Base-by-base conservation (phyloP, 2,888 invertebrate species). In the Cheilosia scutellata region DNA sequence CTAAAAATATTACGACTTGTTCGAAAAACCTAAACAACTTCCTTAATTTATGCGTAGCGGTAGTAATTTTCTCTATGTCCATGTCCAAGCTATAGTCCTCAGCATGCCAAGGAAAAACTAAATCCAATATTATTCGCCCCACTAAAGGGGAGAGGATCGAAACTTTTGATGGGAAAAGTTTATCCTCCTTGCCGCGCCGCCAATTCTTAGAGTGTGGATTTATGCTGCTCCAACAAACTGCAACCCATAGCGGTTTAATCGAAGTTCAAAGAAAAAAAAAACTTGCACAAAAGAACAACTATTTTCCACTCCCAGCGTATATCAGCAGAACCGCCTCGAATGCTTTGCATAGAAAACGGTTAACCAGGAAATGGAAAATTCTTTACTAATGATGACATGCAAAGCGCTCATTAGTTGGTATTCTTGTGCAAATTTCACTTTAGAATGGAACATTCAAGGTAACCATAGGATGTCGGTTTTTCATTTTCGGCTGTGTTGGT, bases 101-200 rank as follows among this genome's bases (percentile, higher is more conserved):
- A 51, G 51, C 49, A 25, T 20, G 49, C 7, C 7, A 44, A 20
- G 55, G 2, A 44, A 1, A 55, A 25, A 53, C 40, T 42, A 33
- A 33, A 57, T 77, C 65, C 53, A 60, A 77, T 70, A 55, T 20
- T 31, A 58, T 37, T 37, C 25, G 27, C 20, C 27, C 65, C 55
- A 16, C 11, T 33, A 13, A 49, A 62, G n/a, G 40, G 20, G 31
- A 37, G 9, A 57, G 27, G 44, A 58, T 74, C 79, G 71, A 63
- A 86, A 86, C 76, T 86, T 86, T 86, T 86, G 84, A 86, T 86
- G 62, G 84, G 66, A 80, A 86, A 86, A 80, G 66, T 86, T 86
- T 49, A 27, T 70, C 37, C 47, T n/a, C 33, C 60, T 49, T 58
- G 20, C 13, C 47, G 0, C 53, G 13, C 42, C 33, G 0, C 42